phyloP scores from a whole-genome alignment of 2,888 invertebrate species.

The Pogonocherus hispidulus region DNA sequence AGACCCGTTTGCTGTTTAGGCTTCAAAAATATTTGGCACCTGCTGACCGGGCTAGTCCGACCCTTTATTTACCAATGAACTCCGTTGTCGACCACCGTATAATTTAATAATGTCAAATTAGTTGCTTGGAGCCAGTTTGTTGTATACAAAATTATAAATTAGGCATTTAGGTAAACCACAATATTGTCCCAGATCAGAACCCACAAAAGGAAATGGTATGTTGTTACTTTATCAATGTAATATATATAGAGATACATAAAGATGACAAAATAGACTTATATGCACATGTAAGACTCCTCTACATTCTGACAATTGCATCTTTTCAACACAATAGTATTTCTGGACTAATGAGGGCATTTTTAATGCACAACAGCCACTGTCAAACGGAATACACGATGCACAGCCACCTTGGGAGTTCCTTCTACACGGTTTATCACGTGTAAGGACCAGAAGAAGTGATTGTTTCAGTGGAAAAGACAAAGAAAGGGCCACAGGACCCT shows the following conservation, averaged over 20 bases:
- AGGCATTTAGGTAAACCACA: too few species aligned
- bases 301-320: slow-evolving; percentile 38
- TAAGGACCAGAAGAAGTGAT: background rate
- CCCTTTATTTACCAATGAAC: too few species aligned
- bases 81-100: too few species aligned
- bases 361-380: slow-evolving; percentile 51
- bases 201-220: slow-evolving; percentile 25
- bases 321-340: slow-evolving; percentile 46
- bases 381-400: slow-evolving; percentile 49
- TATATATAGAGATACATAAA: slow-evolving; percentile 18
- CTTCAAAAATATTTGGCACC: too few species aligned
- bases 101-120: too few species aligned
- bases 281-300: slow-evolving; percentile 17
- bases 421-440: background rate
- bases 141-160: too few species aligned
- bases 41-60: too few species aligned
- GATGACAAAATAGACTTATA: too few species aligned
- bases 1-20: too few species aligned
- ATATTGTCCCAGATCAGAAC: background rate
- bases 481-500: slow-evolving; percentile 21
- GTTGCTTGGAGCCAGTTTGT: too few species aligned
- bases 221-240: slow-evolving; percentile 44
- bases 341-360: slow-evolving; percentile 51
- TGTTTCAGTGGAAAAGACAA: background rate
- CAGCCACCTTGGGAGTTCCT: slow-evolving; percentile 3